These are phyloP conservation scores for Tychaedon coryphoeus DNA, from an alignment of 2,113 vertebrate species.

Conservation along the genomic window DNA sequence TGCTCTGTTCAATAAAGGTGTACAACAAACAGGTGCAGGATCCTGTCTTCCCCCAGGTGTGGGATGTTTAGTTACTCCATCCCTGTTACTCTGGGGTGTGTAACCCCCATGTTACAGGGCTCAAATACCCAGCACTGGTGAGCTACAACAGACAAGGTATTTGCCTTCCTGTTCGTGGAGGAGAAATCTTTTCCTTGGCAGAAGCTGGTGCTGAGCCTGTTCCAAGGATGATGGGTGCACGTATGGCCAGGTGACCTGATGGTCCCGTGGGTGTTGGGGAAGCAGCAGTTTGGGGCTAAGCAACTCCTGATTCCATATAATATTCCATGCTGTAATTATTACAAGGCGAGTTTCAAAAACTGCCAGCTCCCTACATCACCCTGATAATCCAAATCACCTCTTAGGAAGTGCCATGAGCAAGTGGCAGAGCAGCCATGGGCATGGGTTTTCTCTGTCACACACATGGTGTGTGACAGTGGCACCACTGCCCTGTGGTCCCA, in stretches of 20 bases:
- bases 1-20: not conserved
- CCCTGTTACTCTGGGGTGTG: not conserved
- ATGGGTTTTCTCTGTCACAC: not conserved
- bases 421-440: not conserved
- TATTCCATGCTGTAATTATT: not conserved
- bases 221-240: not conserved
- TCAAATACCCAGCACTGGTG: rapidly evolving
- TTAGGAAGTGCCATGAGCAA: not conserved
- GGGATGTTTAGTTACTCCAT: not conserved
- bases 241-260: rapidly evolving
- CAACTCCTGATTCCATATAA: not conserved
- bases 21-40: not conserved
- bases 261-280: not conserved
- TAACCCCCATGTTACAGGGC: not conserved
- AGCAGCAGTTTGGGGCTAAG: not conserved
- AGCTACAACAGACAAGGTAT: rapidly evolving
- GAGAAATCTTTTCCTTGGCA: not conserved
- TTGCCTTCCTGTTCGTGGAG: not conserved
- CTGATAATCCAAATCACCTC: not conserved
- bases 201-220: not conserved
- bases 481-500: not conserved
- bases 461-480: rapidly evolving
- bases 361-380: not conserved
- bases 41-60: not conserved
- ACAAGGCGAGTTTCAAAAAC: not conserved